These are phyloP conservation scores for Meliscaeva auricollis DNA, from an alignment of 2,888 invertebrate genomes.

Conservation along the genomic window DNA sequence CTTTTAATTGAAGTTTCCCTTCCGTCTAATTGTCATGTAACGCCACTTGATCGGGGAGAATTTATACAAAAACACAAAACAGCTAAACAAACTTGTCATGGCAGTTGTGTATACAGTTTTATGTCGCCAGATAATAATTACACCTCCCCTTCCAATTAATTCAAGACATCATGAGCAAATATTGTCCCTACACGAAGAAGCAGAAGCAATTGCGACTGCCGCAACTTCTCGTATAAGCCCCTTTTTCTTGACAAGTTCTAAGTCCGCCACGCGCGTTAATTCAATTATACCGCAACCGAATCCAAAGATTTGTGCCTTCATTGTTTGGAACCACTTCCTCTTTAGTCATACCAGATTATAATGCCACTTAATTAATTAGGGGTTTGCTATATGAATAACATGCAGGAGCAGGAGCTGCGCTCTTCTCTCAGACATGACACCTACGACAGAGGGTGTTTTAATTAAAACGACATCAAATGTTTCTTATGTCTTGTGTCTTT, in stretches of 20 bases:
- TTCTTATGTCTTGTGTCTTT: not conserved
- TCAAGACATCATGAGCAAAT: not conserved
- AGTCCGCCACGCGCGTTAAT: slow-evolving; percentile 73
- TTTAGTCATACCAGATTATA: slow-evolving; percentile 73
- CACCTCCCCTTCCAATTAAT: slow-evolving; percentile 69
- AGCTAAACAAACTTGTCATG: slow-evolving; percentile 22
- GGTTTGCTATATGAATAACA: slow-evolving; percentile 45
- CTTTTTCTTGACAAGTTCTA: slow-evolving; percentile 13
- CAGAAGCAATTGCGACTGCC: not conserved
- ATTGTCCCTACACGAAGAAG: not conserved
- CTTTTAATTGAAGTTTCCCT: slow-evolving; percentile 77
- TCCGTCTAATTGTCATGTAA: slow-evolving; percentile 75
- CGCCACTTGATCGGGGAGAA: slow-evolving; percentile 71
- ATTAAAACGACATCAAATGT: slow-evolving; percentile 34
- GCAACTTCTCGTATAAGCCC: slow-evolving; percentile 19
- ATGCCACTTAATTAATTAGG: slow-evolving; percentile 75
- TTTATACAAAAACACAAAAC: slow-evolving; percentile 12
- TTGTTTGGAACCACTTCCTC: slow-evolving; percentile 75
- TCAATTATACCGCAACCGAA: slow-evolving; percentile 66
- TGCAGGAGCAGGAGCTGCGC: slow-evolving; percentile 11
- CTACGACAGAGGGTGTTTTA: slow-evolving; percentile 75
- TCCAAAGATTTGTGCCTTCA: slow-evolving; percentile 71
- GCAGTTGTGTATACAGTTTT: slow-evolving; percentile 45
- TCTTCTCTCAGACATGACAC: slow-evolving; percentile 61
- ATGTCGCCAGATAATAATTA: slow-evolving; percentile 75